phyloP scores from a whole-genome alignment of 1,140 invertebrate genomes.

The Panagrolaimus sp. region DNA sequence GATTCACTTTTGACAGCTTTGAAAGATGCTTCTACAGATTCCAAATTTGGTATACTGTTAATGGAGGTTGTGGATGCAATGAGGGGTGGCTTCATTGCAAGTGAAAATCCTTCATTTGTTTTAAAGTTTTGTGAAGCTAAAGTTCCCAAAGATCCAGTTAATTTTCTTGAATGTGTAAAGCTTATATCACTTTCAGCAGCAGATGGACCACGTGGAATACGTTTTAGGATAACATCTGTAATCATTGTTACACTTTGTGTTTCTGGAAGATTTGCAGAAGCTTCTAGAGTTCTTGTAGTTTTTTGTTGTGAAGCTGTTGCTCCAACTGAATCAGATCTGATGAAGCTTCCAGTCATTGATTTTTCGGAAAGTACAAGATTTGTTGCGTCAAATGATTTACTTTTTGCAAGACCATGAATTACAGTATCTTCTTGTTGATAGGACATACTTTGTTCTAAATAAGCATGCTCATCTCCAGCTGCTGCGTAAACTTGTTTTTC shows the following conservation, averaged over 20 bases:
- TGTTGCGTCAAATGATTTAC: too few species aligned
- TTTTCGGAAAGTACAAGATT: neutral
- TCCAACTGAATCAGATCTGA: neutral
- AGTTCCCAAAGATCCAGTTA: neutral
- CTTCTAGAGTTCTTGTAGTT: neutral
- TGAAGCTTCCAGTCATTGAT: neutral
- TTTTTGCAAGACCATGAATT: too few species aligned
- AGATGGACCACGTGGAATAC: neutral
- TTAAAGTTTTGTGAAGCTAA: neutral
- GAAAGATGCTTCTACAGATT: neutral
- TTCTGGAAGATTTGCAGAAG: neutral
- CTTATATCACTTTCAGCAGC: neutral
- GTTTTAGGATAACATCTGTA: conserved; percentile 11
- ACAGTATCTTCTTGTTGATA: too few species aligned
- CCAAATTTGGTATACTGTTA: neutral
- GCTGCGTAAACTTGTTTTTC: too few species aligned
- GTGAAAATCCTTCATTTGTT: neutral
- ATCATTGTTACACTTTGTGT: neutral
- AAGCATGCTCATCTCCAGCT: too few species aligned
- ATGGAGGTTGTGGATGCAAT: neutral
- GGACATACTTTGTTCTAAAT: too few species aligned
- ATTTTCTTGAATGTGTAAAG: neutral
- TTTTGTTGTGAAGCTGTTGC: neutral
- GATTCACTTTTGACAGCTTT: neutral
- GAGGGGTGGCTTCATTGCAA: neutral